Percentiles rank a stretch among this genome's conserved stretches.
Evolutionary conservation across 2,797 vertebrate species (phyloP).

Genomic region (Gephyroberyx darwinii): DNA sequence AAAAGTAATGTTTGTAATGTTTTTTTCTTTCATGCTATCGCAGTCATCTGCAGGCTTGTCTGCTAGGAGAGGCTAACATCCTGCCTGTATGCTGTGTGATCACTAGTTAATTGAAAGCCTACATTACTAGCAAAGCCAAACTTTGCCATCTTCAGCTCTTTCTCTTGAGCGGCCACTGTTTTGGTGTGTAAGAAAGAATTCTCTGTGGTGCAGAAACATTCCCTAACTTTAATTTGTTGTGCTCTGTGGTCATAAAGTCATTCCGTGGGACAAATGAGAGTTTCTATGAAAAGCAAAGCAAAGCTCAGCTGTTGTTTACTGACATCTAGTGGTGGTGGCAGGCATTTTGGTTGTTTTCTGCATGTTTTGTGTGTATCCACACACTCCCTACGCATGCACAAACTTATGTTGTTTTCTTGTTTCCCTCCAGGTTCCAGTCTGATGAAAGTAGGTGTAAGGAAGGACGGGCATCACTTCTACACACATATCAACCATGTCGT

Average conservation of each 20-base stretch:
- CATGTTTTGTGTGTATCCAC: no score
- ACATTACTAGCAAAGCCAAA: no score
- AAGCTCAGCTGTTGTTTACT: background rate
- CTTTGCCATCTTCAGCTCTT: no score
- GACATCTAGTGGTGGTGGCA: background rate
- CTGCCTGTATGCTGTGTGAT: no score
- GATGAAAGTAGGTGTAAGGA: conserved; percentile 86
- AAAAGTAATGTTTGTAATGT: no score
- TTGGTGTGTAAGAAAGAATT: background rate
- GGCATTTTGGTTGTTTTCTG: background rate
- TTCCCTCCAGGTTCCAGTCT: conserved; percentile 81
- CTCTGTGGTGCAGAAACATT: background rate
- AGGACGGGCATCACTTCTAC: conserved; percentile 90
- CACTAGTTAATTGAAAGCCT: no score
- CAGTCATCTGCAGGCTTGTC: no score
- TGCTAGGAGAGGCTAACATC: no score
- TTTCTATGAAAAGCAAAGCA: background rate
- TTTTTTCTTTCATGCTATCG: no score
- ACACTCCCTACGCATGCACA: no score
- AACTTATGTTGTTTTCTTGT: background rate
- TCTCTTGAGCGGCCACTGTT: no score
- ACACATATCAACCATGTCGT: conserved; percentile 84
- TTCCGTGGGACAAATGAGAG: background rate
- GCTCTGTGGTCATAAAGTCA: background rate
- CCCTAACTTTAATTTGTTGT: background rate